Evolutionary conservation across 2,888 invertebrate genomes (phyloP).

Genomic region (Reticulitermes lucifugus): DNA sequence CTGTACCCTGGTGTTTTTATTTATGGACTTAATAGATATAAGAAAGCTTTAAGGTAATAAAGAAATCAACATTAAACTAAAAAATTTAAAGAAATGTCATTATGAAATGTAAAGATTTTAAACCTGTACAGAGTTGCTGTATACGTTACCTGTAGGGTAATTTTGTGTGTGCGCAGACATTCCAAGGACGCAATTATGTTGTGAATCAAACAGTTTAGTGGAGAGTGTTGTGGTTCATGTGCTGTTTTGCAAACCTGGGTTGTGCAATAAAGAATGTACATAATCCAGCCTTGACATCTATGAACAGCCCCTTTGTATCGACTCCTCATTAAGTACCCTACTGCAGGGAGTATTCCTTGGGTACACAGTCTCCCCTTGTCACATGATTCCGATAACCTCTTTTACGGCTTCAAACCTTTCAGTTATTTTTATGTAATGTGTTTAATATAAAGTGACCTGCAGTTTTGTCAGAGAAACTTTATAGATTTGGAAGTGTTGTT

Average conservation of each 20-base stretch:
- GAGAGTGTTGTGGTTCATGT: constrained; percentile 46
- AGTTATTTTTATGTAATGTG: no score
- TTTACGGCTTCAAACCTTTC: no score
- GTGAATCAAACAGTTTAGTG: constrained; percentile 41
- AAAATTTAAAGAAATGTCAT: constrained; percentile 3
- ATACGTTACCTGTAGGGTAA: constrained; percentile 41
- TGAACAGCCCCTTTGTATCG: background rate
- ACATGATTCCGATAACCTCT: no score
- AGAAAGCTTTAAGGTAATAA: constrained; percentile 40
- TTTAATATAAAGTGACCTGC: no score
- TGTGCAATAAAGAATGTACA: constrained; percentile 53
- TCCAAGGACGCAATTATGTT: constrained; percentile 40
- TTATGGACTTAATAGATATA: constrained; percentile 42
- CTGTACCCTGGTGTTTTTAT: constrained; percentile 40
- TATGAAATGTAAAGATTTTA: constrained; percentile 33
- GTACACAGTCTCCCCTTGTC: no score
- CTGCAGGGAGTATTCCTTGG: no score
- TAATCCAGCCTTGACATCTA: constrained; percentile 35
- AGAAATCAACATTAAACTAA: constrained; percentile 34
- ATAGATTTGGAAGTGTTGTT: no score
- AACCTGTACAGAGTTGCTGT: constrained; percentile 38
- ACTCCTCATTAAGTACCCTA: no score
- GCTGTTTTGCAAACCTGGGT: constrained; percentile 51
- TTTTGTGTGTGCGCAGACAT: constrained; percentile 33
- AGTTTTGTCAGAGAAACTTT: no score